These are phyloP conservation scores for Scomber scombrus DNA, from an alignment of 2,113 vertebrate genomes.

Conservation along the genomic window DNA sequence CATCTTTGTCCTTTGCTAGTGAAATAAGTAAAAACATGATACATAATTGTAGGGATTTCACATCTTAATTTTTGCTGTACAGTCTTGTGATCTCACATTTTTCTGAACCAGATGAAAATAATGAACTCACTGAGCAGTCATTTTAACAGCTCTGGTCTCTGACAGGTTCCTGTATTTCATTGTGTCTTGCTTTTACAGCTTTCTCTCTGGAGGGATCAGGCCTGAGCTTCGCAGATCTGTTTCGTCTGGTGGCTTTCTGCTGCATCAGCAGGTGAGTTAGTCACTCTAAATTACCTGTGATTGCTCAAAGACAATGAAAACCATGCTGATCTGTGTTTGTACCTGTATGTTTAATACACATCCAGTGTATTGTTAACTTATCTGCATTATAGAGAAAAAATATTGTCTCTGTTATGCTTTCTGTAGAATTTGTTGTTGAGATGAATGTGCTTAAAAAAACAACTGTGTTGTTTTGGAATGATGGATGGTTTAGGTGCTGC, in stretches of 20 bases:
- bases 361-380: not conserved
- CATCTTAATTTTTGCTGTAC: not conserved
- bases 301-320: not conserved
- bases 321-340: not conserved
- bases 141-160: too few species aligned
- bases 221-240: constrained; percentile 96
- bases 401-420: too few species aligned
- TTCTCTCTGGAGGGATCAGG: constrained; percentile 96
- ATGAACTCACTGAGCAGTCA: too few species aligned
- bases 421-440: too few species aligned
- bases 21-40: not conserved
- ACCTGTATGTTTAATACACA: not conserved
- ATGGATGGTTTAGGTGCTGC: too few species aligned
- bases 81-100: too few species aligned
- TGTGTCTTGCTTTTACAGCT: constrained; percentile 78
- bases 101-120: too few species aligned
- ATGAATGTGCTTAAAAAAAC: too few species aligned
- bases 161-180: too few species aligned
- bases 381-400: too few species aligned
- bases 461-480: too few species aligned
- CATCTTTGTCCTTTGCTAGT: not conserved
- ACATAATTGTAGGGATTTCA: not conserved
- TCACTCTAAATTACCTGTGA: not conserved
- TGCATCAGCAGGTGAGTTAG: constrained; percentile 95
- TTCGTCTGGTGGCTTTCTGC: constrained; percentile 96